Percentiles rank a stretch among this genome's conserved stretches.
phyloP scores from a whole-genome alignment of 2,113 vertebrate species.

The Xiphophorus hellerii region DNA sequence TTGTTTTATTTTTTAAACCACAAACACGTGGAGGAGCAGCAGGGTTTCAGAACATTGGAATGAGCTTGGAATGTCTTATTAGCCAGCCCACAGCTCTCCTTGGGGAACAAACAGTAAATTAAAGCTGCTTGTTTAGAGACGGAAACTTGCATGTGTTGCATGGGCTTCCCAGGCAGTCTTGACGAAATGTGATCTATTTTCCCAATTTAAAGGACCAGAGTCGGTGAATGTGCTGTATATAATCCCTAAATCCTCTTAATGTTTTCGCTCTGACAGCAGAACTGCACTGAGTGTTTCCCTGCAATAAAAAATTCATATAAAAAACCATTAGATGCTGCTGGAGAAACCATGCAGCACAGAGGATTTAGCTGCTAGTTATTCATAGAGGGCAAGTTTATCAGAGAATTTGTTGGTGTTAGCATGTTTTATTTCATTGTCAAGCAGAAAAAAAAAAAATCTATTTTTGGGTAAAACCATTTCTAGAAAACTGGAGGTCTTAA shows the following conservation, averaged over 20 bases:
- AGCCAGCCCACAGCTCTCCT: slow-evolving; percentile 10
- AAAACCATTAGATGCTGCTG: slow-evolving; percentile 24
- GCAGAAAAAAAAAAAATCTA: no score
- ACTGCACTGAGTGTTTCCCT: slow-evolving; percentile 5
- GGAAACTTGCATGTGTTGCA: slow-evolving; percentile 9
- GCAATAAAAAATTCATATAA: slow-evolving; percentile 7
- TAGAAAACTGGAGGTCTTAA: not conserved
- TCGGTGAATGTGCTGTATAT: slow-evolving; percentile 27
- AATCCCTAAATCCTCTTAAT: slow-evolving; percentile 64
- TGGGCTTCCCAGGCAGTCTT: slow-evolving; percentile 39
- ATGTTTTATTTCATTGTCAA: not conserved
- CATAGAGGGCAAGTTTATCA: not conserved
- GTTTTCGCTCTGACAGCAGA: slow-evolving; percentile 43
- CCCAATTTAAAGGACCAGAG: slow-evolving; percentile 38
- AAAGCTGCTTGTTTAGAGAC: slow-evolving; percentile 44
- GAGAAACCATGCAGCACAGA: not conserved
- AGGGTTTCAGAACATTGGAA: not conserved
- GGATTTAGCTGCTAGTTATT: slow-evolving; percentile 10
- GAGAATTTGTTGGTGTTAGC: not conserved
- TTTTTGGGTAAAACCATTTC: no score
- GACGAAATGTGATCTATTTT: slow-evolving; percentile 45
- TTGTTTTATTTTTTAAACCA: no score
- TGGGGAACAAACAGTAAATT: slow-evolving; percentile 27
- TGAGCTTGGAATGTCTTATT: slow-evolving; percentile 27
- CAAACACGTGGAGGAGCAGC: no score